A percentile compares a stretch with the other conserved stretches of the same genome.
Conservation (phyloP, 2,113 vertebrate genomes). For the Indri indri region DNA sequence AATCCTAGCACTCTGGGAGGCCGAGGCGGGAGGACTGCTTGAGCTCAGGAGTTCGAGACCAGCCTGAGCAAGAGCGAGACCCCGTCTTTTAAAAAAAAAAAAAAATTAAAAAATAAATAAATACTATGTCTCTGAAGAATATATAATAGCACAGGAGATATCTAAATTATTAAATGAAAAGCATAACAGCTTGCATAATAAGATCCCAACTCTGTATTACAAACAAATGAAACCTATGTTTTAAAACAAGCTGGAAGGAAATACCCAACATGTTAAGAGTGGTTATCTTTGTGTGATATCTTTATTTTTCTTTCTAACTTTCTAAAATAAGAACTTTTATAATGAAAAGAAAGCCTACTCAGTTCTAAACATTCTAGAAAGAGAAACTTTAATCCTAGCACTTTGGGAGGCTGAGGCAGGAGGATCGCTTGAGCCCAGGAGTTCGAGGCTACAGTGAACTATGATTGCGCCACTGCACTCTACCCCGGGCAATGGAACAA, state of each 20-base stretch:
- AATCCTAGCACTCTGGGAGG: no score
- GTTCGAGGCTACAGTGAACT: no score
- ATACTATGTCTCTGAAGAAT: background rate
- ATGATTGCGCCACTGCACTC: no score
- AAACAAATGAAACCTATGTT: background rate
- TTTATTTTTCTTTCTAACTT: slow-evolving; percentile 22
- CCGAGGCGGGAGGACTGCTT: no score
- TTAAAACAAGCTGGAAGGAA: slow-evolving; percentile 15
- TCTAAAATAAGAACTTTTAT: background rate
- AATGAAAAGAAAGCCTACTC: background rate
- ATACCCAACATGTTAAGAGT: background rate
- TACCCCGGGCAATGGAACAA: no score
- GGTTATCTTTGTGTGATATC: background rate
- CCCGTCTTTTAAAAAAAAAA: no score
- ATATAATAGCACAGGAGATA: background rate
- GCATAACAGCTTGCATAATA: background rate
- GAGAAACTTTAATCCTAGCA: background rate
- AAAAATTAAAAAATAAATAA: no score
- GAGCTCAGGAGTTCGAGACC: no score
- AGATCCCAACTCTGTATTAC: background rate
- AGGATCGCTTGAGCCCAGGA: no score
- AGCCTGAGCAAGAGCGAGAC: no score
- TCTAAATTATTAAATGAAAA: slow-evolving; percentile 10
- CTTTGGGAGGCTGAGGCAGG: no score
- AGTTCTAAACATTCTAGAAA: background rate